Base-by-base conservation (phyloP, 2,888 invertebrate genomes). In the Archips xylosteana region DNA sequence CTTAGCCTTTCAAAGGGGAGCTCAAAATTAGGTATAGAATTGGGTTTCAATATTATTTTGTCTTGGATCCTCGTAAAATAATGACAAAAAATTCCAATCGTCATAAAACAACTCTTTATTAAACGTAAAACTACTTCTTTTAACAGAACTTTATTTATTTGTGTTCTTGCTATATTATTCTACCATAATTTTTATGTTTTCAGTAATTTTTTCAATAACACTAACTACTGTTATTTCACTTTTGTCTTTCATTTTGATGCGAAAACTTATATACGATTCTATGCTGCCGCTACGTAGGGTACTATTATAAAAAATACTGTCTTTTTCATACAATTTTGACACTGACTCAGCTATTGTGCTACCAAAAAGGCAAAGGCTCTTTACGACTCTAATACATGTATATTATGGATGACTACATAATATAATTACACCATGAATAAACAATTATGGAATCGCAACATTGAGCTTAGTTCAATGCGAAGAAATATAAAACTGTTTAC, bases 201-300 rank as follows among this genome's bases (percentile, higher is more conserved):
- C 69, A 70, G 57, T 73, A 75, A 57, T 72, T 71, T 64, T 39
- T 67, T 71, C 75, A 71, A 75, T 82, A 79, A 78, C 74, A 80
- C 84, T 82, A 86, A 81, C 91, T 93, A 92, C 85, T 81, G 74
- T 84, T 88, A 88, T 89, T 91, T 93, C 94, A 93, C 93, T 93
- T 89, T 92, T 87, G 94, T 94, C 94, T 93, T 94, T 93, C 93
- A 92, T 89, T 79, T 78, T 78, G 70, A 70, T 76, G 76, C 78
- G 76, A 76, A 76, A 81, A 80, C 75, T 81, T 80, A 80, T 78
- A 71, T 74, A 75, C 73, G 65, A 71, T 51, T 54, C 59, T 73
- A 74, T 68, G 57, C 34, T 34, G 61, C 45, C 39, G 65, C 74
- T 74, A 74, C 63, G 10, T 32, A 61, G 42, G 69, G 60, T 15